These are phyloP conservation scores for Plebejus anna DNA, from an alignment of 2,888 invertebrate genomes.

Conservation along the genomic window DNA sequence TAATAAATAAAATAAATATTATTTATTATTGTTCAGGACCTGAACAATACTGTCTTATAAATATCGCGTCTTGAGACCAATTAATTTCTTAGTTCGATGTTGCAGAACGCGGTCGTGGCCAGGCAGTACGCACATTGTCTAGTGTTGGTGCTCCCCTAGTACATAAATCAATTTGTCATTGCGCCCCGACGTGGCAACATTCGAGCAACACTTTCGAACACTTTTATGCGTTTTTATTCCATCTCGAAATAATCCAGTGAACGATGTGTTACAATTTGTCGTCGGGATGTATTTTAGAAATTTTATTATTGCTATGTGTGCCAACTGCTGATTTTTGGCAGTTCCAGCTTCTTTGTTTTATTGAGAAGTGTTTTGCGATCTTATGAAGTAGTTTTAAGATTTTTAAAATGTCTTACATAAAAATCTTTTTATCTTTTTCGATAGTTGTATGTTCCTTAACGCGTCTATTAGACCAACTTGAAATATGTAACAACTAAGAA, in stretches of 20 bases:
- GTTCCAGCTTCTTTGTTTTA: neutral
- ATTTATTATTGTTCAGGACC: too few relatives aligned
- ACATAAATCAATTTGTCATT: slow-evolving; percentile 77
- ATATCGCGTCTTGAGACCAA: slow-evolving; percentile 1
- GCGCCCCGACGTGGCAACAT: slow-evolving; percentile 48
- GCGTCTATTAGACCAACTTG: neutral
- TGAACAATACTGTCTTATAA: slow-evolving; percentile 3
- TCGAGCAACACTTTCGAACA: slow-evolving; percentile 33
- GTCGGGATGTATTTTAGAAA: slow-evolving; percentile 11
- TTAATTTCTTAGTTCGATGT: slow-evolving; percentile 34
- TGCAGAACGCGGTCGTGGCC: slow-evolving; percentile 42
- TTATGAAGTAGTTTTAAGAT: neutral
- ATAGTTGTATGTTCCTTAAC: neutral
- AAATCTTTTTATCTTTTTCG: neutral
- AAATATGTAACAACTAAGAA: neutral
- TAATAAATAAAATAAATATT: too few relatives aligned
- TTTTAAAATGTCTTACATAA: neutral
- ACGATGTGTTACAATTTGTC: slow-evolving; percentile 20
- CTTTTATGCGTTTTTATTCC: slow-evolving; percentile 26
- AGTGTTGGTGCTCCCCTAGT: slow-evolving; percentile 46
- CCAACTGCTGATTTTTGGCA: slow-evolving; percentile 11
- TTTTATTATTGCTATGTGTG: slow-evolving; percentile 20
- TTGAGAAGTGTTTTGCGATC: neutral
- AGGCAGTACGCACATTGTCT: slow-evolving; percentile 54
- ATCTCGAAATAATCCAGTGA: slow-evolving; percentile 23